Percentiles rank a stretch among this genome's conserved stretches.
These are phyloP conservation scores for Sclerurus mexicanus DNA, from an alignment of 2,113 vertebrate species.

Conservation along the genomic window DNA sequence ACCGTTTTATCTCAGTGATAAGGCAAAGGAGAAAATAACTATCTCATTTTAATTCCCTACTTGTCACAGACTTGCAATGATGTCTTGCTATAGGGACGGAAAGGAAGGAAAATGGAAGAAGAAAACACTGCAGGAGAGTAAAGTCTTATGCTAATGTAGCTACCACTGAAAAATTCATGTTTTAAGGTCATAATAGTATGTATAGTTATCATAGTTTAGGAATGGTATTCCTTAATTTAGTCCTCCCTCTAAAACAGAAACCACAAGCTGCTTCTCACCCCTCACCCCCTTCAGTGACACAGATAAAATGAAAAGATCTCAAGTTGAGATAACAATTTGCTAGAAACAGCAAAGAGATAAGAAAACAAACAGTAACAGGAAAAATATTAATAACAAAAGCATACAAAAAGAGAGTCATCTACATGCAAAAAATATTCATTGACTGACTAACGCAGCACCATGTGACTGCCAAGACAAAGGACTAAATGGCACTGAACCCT, in stretches of 20 bases:
- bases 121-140: not conserved
- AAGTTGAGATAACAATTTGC: not conserved
- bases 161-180: not conserved
- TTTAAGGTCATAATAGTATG: not conserved
- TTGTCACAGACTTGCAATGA: not conserved
- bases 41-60: not conserved
- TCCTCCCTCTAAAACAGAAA: not conserved
- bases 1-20: fast-evolving
- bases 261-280: fast-evolving
- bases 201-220: fast-evolving
- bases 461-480: fast-evolving
- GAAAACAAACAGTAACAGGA: not conserved
- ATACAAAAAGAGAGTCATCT: not conserved
- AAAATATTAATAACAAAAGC: not conserved
- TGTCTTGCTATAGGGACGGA: not conserved
- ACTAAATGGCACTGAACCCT: not conserved
- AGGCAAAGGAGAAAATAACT: not conserved
- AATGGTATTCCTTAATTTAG: not conserved
- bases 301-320: not conserved
- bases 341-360: not conserved
- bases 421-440: not conserved
- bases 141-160: not conserved
- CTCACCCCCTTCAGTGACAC: not conserved
- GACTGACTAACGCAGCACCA: fast-evolving
- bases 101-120: not conserved